phyloP scores from a whole-genome alignment of 2,113 vertebrate genomes.

The Gambusia holbrooki region DNA sequence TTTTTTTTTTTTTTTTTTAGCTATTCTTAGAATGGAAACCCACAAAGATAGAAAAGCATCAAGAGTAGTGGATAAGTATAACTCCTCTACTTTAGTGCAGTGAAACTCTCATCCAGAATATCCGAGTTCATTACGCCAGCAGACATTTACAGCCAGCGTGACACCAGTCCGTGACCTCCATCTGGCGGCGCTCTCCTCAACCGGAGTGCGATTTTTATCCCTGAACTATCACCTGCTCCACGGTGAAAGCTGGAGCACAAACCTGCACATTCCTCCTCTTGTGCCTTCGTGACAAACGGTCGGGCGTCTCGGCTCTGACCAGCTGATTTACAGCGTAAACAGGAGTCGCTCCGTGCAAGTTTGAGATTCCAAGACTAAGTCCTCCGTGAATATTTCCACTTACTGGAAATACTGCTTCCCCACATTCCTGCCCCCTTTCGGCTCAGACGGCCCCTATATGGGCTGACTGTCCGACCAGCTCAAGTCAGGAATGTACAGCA shows the following conservation, averaged over 20 bases:
- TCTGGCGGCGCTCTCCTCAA: background rate
- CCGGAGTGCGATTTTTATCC: conserved; percentile 3
- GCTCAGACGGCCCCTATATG: conserved; percentile 82
- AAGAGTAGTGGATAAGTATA: background rate
- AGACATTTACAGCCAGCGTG: background rate
- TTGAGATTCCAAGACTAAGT: conserved; percentile 79
- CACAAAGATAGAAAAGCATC: background rate
- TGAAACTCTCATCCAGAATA: background rate
- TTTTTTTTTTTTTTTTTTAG: too few relatives aligned
- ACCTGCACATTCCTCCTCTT: conserved; percentile 26
- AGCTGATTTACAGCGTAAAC: conserved; percentile 72
- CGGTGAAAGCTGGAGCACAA: background rate
- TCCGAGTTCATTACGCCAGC: background rate
- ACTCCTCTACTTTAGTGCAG: background rate
- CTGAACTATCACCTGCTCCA: conserved; percentile 18
- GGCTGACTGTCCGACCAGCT: conserved; percentile 66
- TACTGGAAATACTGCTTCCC: conserved; percentile 63
- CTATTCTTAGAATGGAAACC: background rate
- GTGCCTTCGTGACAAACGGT: conserved; percentile 10
- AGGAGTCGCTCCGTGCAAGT: conserved; percentile 59
- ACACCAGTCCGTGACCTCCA: background rate
- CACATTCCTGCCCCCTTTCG: conserved; percentile 74
- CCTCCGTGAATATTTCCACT: conserved; percentile 74
- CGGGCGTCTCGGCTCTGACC: conserved; percentile 21
- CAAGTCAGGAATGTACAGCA: conserved; percentile 55